phyloP scores from a whole-genome alignment of 1,140 invertebrate genomes.

The Drosophila bocqueti region DNA sequence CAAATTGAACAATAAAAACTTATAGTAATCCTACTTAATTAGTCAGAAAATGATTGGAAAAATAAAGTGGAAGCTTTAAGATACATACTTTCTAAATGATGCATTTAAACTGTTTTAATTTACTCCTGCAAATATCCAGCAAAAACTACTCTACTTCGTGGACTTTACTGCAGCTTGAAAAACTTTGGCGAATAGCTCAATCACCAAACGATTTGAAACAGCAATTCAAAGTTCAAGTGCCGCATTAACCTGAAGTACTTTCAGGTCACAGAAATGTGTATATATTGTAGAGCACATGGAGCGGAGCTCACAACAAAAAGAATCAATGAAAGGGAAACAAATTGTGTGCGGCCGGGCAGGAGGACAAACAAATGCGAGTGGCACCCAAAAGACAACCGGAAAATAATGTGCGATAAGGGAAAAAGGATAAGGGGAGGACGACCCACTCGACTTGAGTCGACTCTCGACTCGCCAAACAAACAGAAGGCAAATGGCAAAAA shows the following conservation, averaged over 20 bases:
- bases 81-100: not conserved
- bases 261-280: constrained; percentile 28
- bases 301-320: constrained; percentile 20
- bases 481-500: constrained; percentile 48
- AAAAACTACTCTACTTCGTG: not conserved
- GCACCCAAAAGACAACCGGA: constrained; percentile 58
- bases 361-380: constrained; percentile 61
- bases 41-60: not conserved
- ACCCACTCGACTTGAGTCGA: constrained; percentile 9
- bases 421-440: constrained; percentile 2
- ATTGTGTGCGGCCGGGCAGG: constrained; percentile 43
- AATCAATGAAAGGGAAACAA: constrained; percentile 60
- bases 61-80: not conserved
- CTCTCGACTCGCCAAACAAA: constrained; percentile 31
- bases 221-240: constrained; percentile 50
- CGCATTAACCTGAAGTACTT: constrained; percentile 46
- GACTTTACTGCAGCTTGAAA: not conserved
- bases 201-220: constrained; percentile 39
- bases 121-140: not conserved
- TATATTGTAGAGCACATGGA: constrained; percentile 15
- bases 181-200: constrained; percentile 27
- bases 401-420: constrained; percentile 55
- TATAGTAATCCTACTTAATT: not conserved
- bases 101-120: not conserved
- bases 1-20: not conserved